Percentiles rank a stretch among this genome's conserved stretches.
These are phyloP conservation scores for Aplochiton taeniatus DNA, from an alignment of 2,797 vertebrate genomes.

Conservation along the genomic window DNA sequence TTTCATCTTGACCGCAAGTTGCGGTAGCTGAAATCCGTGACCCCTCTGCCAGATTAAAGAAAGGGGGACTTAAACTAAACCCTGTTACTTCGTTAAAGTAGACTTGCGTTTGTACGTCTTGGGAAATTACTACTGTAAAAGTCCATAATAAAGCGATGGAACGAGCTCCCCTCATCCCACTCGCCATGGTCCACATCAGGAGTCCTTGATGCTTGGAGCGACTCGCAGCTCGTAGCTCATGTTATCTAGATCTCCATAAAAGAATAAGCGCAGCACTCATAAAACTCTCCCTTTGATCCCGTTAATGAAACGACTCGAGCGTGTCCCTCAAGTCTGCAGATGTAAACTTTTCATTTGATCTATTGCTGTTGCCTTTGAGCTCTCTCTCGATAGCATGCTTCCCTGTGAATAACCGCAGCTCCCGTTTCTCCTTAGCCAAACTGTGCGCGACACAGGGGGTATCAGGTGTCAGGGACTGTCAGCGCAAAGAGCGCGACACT, in stretches of 20 bases:
- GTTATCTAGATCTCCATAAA: constrained; percentile 63
- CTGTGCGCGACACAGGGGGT: constrained; percentile 31
- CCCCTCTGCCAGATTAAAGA: constrained; percentile 86
- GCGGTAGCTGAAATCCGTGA: constrained; percentile 82
- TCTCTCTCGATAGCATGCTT: constrained; percentile 43
- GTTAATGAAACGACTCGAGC: constrained; percentile 3
- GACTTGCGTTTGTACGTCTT: constrained; percentile 49
- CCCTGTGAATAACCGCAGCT: constrained; percentile 24
- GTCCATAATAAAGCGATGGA: constrained; percentile 41
- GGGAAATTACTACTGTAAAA: constrained; percentile 35
- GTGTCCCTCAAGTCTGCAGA: constrained; percentile 11
- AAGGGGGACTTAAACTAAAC: constrained; percentile 85
- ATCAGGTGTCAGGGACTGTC: constrained; percentile 63
- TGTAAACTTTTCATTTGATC: constrained; percentile 14
- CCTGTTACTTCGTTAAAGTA: constrained; percentile 51
- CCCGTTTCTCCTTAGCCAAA: constrained; percentile 24
- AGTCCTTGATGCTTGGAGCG: constrained; percentile 59
- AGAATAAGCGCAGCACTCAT: constrained; percentile 37
- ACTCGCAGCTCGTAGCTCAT: constrained; percentile 54
- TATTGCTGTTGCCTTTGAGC: constrained; percentile 13
- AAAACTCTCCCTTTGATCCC: constrained; percentile 15
- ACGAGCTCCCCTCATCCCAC: constrained; percentile 54
- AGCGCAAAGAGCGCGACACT: constrained; percentile 24
- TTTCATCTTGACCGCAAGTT: constrained; percentile 87
- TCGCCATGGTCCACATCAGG: constrained; percentile 67